Conservation (phyloP, 2,888 invertebrate species). For the Cryptocephalus primarius region DNA sequence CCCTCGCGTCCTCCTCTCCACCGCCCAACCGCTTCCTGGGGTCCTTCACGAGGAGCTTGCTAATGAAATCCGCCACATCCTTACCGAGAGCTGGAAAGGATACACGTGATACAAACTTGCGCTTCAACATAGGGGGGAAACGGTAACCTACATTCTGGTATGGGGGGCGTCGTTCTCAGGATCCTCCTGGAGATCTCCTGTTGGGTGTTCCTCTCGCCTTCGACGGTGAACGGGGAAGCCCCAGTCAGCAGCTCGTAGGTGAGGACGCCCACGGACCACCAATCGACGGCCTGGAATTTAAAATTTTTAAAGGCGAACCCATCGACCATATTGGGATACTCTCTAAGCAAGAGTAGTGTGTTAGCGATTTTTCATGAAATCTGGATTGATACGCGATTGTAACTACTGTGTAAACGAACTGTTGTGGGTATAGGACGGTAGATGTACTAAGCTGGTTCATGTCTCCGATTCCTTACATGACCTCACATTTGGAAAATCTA, state of each 20-base stretch:
- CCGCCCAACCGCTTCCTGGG: conserved; percentile 80
- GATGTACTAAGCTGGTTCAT: too few relatives aligned
- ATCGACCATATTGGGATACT: too few relatives aligned
- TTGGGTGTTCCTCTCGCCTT: conserved; percentile 87
- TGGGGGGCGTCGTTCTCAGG: conserved; percentile 77
- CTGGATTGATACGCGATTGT: too few relatives aligned
- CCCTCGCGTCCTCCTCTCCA: conserved; percentile 72
- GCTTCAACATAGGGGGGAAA: background rate
- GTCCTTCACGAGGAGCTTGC: conserved; percentile 78
- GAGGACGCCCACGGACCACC: conserved; percentile 97
- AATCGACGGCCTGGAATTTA: conserved; percentile 76
- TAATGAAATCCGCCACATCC: conserved; percentile 66
- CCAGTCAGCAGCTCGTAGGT: conserved; percentile 95
- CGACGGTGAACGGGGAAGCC: conserved; percentile 94
- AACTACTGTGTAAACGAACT: too few relatives aligned
- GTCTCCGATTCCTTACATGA: too few relatives aligned
- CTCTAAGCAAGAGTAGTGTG: too few relatives aligned
- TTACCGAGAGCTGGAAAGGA: conserved; percentile 47
- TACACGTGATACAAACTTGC: background rate
- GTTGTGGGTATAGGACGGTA: too few relatives aligned
- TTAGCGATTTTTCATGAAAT: too few relatives aligned
- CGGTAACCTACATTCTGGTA: conserved; percentile 54
- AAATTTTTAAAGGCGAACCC: too few relatives aligned
- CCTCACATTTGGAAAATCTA: too few relatives aligned
- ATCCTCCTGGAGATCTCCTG: conserved; percentile 91